Evolutionary conservation across 2,888 invertebrate genomes (phyloP).

Genomic region (Trypoxylon attenuatum): DNA sequence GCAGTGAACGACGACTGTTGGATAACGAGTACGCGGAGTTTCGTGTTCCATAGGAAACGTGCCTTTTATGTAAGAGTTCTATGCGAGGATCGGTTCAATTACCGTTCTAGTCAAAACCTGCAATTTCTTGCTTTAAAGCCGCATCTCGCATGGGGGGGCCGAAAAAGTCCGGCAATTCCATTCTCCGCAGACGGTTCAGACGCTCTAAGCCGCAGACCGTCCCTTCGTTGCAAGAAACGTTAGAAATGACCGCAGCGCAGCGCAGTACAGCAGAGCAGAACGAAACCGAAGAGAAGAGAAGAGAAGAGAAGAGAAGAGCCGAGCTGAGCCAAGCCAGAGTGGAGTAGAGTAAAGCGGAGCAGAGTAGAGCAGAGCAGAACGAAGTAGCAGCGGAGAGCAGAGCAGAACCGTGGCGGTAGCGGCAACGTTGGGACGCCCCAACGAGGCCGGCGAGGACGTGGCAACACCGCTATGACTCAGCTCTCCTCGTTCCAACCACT

Average conservation of each 20-base stretch:
- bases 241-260: too few relatives aligned
- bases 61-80: too few relatives aligned
- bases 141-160: too few relatives aligned
- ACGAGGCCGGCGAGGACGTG: slow-evolving; percentile 63
- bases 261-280: background rate
- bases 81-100: too few relatives aligned
- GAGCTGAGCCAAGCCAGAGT: background rate
- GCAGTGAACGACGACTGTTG: too few relatives aligned
- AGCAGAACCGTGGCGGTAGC: slow-evolving; percentile 9
- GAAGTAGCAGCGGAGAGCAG: slow-evolving; percentile 2
- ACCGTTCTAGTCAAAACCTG: too few relatives aligned
- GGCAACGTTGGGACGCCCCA: slow-evolving; percentile 50
- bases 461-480: slow-evolving; percentile 74
- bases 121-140: too few relatives aligned
- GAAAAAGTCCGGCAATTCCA: slow-evolving; percentile 28
- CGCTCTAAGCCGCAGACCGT: slow-evolving; percentile 47
- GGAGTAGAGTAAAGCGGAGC: background rate
- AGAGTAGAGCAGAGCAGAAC: background rate
- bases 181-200: slow-evolving; percentile 54
- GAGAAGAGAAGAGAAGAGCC: background rate
- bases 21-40: too few relatives aligned
- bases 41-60: too few relatives aligned
- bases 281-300: background rate
- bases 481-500: slow-evolving; percentile 63
- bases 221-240: too few relatives aligned